A percentile compares a stretch with the other conserved stretches of the same genome.
These are phyloP conservation scores for Hyperopisus bebe DNA, from an alignment of 2,113 vertebrate genomes.

Conservation along the genomic window DNA sequence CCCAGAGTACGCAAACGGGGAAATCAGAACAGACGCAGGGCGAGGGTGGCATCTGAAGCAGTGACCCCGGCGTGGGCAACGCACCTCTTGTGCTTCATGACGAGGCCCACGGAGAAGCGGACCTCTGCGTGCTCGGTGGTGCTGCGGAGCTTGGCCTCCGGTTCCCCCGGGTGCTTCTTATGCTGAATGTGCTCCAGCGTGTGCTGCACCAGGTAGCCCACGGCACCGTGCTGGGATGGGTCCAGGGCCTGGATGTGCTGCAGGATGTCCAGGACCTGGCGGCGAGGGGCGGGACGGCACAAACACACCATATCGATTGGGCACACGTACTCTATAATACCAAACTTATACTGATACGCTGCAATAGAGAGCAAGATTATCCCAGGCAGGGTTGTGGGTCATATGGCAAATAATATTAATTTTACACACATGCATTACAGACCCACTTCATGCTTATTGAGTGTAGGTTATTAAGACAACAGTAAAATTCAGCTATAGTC, in stretches of 20 bases:
- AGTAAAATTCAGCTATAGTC: neutral
- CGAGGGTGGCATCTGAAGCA: neutral
- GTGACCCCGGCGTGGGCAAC: neutral
- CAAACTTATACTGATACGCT: neutral
- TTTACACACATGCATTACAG: neutral
- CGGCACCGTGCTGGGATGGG: conserved; percentile 87
- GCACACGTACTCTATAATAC: neutral
- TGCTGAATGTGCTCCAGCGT: conserved; percentile 94
- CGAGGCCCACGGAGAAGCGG: conserved; percentile 81
- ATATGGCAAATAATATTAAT: neutral
- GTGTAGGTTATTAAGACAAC: neutral
- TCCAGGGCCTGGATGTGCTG: conserved; percentile 94
- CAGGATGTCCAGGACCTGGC: conserved; percentile 90
- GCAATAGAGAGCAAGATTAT: neutral
- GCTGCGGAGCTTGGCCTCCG: conserved; percentile 77
- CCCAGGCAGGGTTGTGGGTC: neutral
- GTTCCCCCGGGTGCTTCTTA: conserved; percentile 76
- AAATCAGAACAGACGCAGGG: neutral
- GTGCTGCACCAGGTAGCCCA: conserved; percentile 91
- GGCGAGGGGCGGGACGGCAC: neutral
- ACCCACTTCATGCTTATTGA: neutral
- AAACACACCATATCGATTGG: neutral
- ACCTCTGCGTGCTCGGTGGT: conserved; percentile 80
- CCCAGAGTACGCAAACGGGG: neutral
- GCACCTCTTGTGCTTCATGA: conserved; percentile 96